Evolutionary conservation across 2,797 vertebrate species (phyloP).

Genomic region (Periparus ater): DNA sequence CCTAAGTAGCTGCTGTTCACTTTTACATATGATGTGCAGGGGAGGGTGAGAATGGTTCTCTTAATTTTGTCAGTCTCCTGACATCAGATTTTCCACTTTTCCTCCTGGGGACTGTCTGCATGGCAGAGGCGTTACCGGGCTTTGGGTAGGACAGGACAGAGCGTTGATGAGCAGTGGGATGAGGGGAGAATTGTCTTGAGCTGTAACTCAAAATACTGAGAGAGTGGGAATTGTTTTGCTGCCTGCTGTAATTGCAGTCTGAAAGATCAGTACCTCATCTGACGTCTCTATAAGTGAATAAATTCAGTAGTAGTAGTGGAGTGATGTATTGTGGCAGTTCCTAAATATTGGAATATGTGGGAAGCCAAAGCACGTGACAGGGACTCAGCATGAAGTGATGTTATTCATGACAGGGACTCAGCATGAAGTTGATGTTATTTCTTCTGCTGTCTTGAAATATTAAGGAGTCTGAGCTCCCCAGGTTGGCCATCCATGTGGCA

Average conservation of each 20-base stretch:
- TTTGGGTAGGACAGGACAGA: background rate
- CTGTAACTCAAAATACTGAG: background rate
- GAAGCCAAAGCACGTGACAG: background rate
- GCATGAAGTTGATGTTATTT: background rate
- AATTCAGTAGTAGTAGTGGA: background rate
- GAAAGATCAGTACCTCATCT: background rate
- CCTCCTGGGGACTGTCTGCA: background rate
- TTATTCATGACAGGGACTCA: background rate
- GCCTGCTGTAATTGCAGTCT: background rate
- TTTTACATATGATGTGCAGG: background rate
- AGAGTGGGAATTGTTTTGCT: background rate
- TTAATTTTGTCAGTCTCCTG: background rate
- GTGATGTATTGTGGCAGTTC: background rate
- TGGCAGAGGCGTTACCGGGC: background rate
- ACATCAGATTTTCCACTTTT: background rate
- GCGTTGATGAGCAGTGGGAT: background rate
- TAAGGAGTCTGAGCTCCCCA: background rate
- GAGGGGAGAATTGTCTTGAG: background rate
- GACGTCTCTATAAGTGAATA: background rate
- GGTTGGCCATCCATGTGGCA: background rate
- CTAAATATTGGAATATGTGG: background rate
- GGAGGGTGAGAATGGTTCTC: background rate
- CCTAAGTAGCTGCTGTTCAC: background rate
- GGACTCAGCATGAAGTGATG: background rate
- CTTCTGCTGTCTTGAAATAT: background rate